These are phyloP conservation scores for Ochropleura leucogaster DNA, from an alignment of 2,888 invertebrate species.

Conservation along the genomic window DNA sequence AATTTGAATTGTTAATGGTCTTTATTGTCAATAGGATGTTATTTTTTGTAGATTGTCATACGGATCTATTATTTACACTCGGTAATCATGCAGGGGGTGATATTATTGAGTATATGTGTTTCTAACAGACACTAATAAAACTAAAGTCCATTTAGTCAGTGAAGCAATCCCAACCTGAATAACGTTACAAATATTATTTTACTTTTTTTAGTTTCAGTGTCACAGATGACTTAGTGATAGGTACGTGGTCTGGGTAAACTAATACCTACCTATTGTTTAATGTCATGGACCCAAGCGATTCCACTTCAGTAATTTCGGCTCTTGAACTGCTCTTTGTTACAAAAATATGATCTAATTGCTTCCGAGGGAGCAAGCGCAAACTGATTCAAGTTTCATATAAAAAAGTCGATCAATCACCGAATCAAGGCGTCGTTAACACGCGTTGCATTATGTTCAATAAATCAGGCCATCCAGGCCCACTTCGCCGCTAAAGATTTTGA, in stretches of 20 bases:
- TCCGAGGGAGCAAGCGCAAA: conserved; percentile 82
- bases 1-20: conserved; percentile 85
- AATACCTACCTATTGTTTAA: conserved; percentile 52
- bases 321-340: conserved; percentile 55
- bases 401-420: conserved; percentile 88
- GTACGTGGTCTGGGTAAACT: conserved; percentile 29
- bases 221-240: conserved; percentile 24
- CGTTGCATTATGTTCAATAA: conserved; percentile 86
- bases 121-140: conserved; percentile 13
- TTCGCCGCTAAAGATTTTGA: conserved; percentile 86
- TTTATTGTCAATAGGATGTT: conserved; percentile 65
- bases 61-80: conserved; percentile 53
- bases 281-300: conserved; percentile 55
- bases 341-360: conserved; percentile 75
- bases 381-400: conserved; percentile 78
- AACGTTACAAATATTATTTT: neutral
- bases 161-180: neutral
- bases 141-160: neutral
- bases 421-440: conserved; percentile 87
- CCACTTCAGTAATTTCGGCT: conserved; percentile 51
- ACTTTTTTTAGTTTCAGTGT: conserved; percentile 22
- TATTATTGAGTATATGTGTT: conserved; percentile 32
- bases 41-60: conserved; percentile 45
- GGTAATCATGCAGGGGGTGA: conserved; percentile 44
- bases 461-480: conserved; percentile 83